Evolutionary conservation across 2,113 vertebrate genomes (phyloP).

Genomic region (Odobenus rosmarus): DNA sequence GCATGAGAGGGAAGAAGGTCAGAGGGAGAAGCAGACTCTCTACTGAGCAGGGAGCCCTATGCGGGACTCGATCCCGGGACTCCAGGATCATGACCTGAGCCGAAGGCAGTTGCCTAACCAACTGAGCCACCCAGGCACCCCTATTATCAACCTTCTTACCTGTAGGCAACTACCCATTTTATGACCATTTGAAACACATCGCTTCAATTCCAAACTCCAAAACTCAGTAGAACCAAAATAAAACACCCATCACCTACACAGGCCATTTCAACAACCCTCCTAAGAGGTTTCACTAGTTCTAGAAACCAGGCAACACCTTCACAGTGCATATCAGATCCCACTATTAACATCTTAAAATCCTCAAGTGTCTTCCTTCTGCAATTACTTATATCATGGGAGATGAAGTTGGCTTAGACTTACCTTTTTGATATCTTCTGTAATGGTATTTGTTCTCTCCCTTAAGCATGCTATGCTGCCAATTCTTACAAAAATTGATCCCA

Average conservation of each 20-base stretch:
- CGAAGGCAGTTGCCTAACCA: too few relatives aligned
- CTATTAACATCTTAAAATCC: not conserved
- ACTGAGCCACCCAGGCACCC: too few relatives aligned
- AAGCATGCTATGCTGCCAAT: not conserved
- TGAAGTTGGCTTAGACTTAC: not conserved
- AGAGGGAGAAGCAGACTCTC: too few relatives aligned
- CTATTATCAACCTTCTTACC: too few relatives aligned
- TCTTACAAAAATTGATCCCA: not conserved
- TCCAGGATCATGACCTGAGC: too few relatives aligned
- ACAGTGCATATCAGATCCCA: not conserved
- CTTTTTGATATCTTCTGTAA: not conserved
- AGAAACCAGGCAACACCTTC: not conserved
- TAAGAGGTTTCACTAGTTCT: not conserved
- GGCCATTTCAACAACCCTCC: fast-evolving
- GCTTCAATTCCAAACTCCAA: not conserved
- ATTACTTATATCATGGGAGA: too few relatives aligned
- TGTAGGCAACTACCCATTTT: not conserved
- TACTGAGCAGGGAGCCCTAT: too few relatives aligned
- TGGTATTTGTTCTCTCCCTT: not conserved
- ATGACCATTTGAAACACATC: not conserved
- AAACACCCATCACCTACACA: not conserved
- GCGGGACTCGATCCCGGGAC: too few relatives aligned
- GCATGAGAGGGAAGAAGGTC: too few relatives aligned
- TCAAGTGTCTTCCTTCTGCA: not conserved
- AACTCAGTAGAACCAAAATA: not conserved